These are phyloP conservation scores for Theretra japonica DNA, from an alignment of 2,888 invertebrate species.

Conservation along the genomic window DNA sequence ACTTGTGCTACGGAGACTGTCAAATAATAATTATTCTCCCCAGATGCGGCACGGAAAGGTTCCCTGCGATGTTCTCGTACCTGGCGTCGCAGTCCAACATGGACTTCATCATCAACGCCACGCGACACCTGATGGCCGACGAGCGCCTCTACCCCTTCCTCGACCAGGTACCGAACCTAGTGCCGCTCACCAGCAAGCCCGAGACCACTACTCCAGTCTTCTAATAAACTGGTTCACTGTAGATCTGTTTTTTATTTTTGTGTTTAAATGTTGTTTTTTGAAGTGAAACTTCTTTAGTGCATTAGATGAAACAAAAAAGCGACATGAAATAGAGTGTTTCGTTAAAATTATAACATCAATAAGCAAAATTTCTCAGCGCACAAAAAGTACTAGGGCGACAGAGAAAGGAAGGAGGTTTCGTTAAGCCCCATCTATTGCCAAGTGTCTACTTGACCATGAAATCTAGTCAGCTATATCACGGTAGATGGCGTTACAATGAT, in stretches of 20 bases:
- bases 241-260: background rate
- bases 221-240: background rate
- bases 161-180: conserved; percentile 47
- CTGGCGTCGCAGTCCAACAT: conserved; percentile 60
- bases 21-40: background rate
- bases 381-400: too few relatives aligned
- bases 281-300: too few relatives aligned
- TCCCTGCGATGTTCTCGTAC: conserved; percentile 73
- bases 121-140: conserved; percentile 64
- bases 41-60: conserved; percentile 76
- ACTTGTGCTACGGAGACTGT: too few relatives aligned
- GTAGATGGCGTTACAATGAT: too few relatives aligned
- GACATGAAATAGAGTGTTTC: too few relatives aligned
- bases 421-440: too few relatives aligned
- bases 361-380: too few relatives aligned
- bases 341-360: too few relatives aligned
- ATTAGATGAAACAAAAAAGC: too few relatives aligned
- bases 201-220: conserved; percentile 8
- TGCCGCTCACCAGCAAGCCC: background rate
- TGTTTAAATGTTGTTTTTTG: background rate
- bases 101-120: conserved; percentile 69
- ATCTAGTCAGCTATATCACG: too few relatives aligned
- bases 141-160: conserved; percentile 59
- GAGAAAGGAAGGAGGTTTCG: too few relatives aligned
- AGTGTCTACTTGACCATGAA: too few relatives aligned